Conservation (phyloP, 2,888 invertebrate species). For the Caenorhabditis sp. region DNA sequence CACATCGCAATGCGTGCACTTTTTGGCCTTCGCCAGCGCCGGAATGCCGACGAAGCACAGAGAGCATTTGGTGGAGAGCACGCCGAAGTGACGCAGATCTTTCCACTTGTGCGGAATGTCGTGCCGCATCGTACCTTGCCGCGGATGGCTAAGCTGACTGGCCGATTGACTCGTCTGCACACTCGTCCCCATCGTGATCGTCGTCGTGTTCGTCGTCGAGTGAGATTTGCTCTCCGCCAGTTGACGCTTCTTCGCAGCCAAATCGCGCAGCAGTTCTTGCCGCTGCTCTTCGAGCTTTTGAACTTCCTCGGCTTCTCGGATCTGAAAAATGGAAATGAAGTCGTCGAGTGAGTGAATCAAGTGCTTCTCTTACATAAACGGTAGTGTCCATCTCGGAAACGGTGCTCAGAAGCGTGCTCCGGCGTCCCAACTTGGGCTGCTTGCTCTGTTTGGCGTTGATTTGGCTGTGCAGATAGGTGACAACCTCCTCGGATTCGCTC, state of each 20-base stretch:
- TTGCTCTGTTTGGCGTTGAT: constrained; percentile 64
- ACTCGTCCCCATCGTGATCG: constrained; percentile 23
- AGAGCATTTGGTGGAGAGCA: constrained; percentile 62
- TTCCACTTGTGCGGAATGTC: constrained; percentile 68
- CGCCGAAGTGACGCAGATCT: constrained; percentile 52
- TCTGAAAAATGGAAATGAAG: constrained; percentile 45
- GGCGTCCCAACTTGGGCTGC: constrained; percentile 63
- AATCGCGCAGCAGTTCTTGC: constrained; percentile 32
- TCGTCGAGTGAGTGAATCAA: too few species aligned
- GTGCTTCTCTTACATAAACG: too few species aligned
- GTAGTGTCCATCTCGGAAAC: constrained; percentile 55
- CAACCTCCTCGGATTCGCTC: constrained; percentile 40
- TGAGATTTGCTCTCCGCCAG: constrained; percentile 34
- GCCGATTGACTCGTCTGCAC: constrained; percentile 24
- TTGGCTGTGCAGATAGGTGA: constrained; percentile 64
- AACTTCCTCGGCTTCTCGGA: constrained; percentile 47
- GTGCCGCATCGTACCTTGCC: constrained; percentile 57
- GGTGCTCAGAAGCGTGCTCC: constrained; percentile 59
- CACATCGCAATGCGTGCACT: constrained; percentile 58
- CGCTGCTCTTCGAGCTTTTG: constrained; percentile 43
- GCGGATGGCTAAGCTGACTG: constrained; percentile 4
- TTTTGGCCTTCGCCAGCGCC: constrained; percentile 43
- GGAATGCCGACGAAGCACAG: constrained; percentile 65
- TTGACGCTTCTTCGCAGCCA: constrained; percentile 30
- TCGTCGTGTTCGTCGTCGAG: constrained; percentile 48